phyloP scores from a whole-genome alignment of 2,113 vertebrate genomes.

The Alethe castanea region DNA sequence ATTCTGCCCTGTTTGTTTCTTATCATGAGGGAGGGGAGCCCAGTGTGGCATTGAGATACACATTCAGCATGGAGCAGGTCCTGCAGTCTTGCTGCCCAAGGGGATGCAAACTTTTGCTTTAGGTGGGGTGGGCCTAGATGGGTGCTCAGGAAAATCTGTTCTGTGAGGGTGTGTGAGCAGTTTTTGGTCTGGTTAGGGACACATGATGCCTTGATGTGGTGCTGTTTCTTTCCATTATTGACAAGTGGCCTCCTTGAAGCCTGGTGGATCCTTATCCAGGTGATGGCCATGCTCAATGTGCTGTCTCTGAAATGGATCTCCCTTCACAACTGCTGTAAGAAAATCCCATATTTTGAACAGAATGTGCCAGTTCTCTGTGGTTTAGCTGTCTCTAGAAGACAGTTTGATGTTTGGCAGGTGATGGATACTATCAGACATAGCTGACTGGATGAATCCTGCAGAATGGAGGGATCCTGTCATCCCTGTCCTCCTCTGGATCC shows the following conservation, averaged over 20 bases:
- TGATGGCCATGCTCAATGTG: fast-evolving
- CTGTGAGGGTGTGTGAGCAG: fast-evolving
- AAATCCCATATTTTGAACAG: background rate
- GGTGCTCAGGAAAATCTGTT: background rate
- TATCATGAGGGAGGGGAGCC: background rate
- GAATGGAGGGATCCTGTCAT: background rate
- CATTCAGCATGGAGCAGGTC: background rate
- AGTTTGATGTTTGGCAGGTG: background rate
- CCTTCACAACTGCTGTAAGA: fast-evolving
- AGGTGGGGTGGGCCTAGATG: background rate
- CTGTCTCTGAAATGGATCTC: background rate
- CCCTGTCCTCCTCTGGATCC: background rate
- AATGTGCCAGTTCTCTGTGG: background rate
- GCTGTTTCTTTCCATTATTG: background rate
- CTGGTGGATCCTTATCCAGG: background rate
- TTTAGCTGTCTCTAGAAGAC: background rate
- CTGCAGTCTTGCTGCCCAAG: background rate
- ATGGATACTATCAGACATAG: background rate
- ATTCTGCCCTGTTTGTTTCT: conserved; percentile 27
- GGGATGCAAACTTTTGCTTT: background rate
- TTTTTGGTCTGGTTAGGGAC: background rate
- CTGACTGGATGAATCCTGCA: background rate
- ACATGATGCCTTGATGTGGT: fast-evolving
- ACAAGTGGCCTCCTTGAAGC: background rate
- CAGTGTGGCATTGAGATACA: background rate